phyloP scores from a whole-genome alignment of 2,888 invertebrate species.

The Alitta virens region DNA sequence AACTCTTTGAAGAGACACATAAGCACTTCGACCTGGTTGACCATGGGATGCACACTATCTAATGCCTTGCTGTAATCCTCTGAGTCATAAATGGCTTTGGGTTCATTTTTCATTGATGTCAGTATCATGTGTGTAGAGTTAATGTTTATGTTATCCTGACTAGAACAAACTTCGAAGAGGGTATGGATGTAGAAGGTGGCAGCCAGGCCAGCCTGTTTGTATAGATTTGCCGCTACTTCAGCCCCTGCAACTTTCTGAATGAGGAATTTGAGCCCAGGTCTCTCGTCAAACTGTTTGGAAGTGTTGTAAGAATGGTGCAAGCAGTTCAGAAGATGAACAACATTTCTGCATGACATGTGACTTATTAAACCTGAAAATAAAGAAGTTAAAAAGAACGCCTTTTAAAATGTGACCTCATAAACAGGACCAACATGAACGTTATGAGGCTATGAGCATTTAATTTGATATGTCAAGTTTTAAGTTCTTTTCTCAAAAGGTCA shows the following conservation, averaged over 20 bases:
- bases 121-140: conserved; percentile 23
- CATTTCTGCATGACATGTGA: conserved; percentile 43
- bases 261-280: conserved; percentile 89
- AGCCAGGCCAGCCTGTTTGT: conserved; percentile 79
- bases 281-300: conserved; percentile 81
- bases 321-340: conserved; percentile 42
- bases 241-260: conserved; percentile 71
- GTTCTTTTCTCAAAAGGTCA: too few relatives aligned
- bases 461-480: too few relatives aligned
- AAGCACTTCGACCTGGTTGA: conserved; percentile 32
- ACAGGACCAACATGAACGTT: too few relatives aligned
- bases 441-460: too few relatives aligned
- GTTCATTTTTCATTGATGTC: background rate
- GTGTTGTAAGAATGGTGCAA: conserved; percentile 78
- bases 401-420: too few relatives aligned
- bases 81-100: background rate
- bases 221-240: conserved; percentile 54
- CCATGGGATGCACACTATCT: background rate
- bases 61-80: background rate
- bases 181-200: conserved; percentile 81
- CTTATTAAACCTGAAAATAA: conserved; percentile 41
- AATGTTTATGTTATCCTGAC: conserved; percentile 26
- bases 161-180: conserved; percentile 77
- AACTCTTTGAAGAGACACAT: conserved; percentile 39
- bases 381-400: too few relatives aligned